Evolutionary conservation across 2,888 invertebrate species (phyloP), one percentile per base, ranked within the genome.

Genomic region (Brachyptera risi): DNA sequence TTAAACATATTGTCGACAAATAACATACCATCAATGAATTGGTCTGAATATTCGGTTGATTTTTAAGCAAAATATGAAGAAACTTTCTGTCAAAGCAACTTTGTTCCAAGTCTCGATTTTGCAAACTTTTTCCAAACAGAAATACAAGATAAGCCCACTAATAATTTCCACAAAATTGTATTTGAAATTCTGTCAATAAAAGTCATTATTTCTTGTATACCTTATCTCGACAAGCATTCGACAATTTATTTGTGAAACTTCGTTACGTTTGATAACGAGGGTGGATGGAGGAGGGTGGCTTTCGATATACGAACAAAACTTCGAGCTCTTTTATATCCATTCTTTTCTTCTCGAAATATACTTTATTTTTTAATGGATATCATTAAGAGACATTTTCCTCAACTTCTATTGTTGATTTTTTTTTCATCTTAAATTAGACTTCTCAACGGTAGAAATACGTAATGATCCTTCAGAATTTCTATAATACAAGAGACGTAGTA

Each of bases 301-400:
- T 31, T 31, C 31, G 11, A 31, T 11, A 31, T 11, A 17, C 47
- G 4, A 2, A 47, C 5, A 47, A 4, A 2, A 47, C 54, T 54
- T 54, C 37, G 35, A 24, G 13, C 11, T 51, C 35, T 35, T 37
- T 54, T 35, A 15, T 31, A 15, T 31, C 5, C 17, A 13, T 35
- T 51, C 31, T 15, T 17, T n/a, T n/a, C 15, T 19, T 31, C 31
- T 54, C 54, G 37, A 54, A 15, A 35, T 21, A 47, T 7, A 40
- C 15, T 40, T n/a, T 3, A n/a, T 54, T 51, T 51, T 54, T 35
- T 54, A 54, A 54, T 54, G 35, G 54, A 35, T 54, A 19, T 54
- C 54, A 54, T 54, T 54, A 54, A 54, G 54, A 37, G 37, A 54
- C 54, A 21, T 54, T 47, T 54, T 54, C 54, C 23, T 23, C 54